Conservation (phyloP, 2,797 vertebrate genomes). For the Sebastolobus alascanus region DNA sequence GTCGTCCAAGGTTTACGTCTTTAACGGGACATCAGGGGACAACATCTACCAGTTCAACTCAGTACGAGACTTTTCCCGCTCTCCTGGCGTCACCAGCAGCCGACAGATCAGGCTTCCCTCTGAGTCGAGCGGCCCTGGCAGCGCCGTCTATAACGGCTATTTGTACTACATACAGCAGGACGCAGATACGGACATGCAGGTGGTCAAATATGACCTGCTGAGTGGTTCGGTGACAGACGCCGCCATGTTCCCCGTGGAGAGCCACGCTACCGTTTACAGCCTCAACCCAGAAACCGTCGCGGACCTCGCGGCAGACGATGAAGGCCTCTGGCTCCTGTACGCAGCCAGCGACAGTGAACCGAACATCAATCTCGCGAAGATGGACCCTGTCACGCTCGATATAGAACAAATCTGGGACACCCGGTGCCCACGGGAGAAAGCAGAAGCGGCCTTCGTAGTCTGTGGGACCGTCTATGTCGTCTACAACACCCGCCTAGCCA, state of each 20-base stretch:
- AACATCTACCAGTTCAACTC: constrained; percentile 89
- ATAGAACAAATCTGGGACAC: constrained; percentile 99
- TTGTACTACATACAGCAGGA: constrained; percentile 91
- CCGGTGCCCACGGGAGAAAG: constrained; percentile 90
- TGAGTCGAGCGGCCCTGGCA: constrained; percentile 90
- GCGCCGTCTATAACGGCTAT: constrained; percentile 89
- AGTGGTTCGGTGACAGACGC: constrained; percentile 89
- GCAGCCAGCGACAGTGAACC: constrained; percentile 88
- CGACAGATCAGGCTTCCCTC: constrained; percentile 88
- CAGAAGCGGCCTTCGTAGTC: constrained; percentile 93
- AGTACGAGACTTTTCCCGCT: constrained; percentile 89
- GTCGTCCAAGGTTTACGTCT: constrained; percentile 92
- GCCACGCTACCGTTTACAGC: constrained; percentile 81
- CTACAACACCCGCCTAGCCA: constrained; percentile 94
- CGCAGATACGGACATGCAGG: constrained; percentile 86
- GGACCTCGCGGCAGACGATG: constrained; percentile 91
- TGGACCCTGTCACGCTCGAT: constrained; percentile 92
- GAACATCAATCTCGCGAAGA: constrained; percentile 93
- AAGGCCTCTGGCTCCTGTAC: constrained; percentile 95
- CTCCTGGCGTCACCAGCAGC: constrained; percentile 82
- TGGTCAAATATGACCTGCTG: constrained; percentile 93
- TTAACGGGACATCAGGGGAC: constrained; percentile 91
- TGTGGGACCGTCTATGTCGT: constrained; percentile 95
- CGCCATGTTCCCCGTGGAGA: constrained; percentile 90
- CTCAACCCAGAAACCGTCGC: constrained; percentile 91